These are phyloP conservation scores for Scomber colias DNA, from an alignment of 2,113 vertebrate species.

Conservation along the genomic window DNA sequence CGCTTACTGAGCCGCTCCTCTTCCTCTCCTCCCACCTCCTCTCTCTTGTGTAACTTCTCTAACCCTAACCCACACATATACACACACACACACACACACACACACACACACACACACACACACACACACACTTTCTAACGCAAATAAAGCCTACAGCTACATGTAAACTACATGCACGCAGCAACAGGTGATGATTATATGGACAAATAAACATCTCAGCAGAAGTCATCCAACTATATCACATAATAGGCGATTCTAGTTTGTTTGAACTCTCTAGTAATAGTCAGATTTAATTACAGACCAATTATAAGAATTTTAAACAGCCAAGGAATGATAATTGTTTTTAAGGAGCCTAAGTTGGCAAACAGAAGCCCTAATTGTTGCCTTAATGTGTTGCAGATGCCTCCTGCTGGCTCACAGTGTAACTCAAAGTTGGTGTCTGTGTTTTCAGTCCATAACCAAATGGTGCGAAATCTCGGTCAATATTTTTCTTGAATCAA, in stretches of 20 bases:
- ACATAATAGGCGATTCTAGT: no score
- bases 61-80: no score
- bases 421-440: not conserved
- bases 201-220: not conserved
- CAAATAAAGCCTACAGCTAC: not conserved
- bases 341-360: slow-evolving; percentile 31
- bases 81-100: not conserved
- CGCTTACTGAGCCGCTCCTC: slow-evolving; percentile 33
- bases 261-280: not conserved
- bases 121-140: not conserved
- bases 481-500: slow-evolving; percentile 32
- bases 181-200: not conserved
- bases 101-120: not conserved
- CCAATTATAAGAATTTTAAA: not conserved
- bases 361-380: slow-evolving; percentile 16
- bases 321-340: not conserved
- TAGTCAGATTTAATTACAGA: not conserved
- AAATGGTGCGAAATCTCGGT: slow-evolving; percentile 21
- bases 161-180: not conserved
- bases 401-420: slow-evolving; percentile 61
- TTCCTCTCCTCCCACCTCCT: slow-evolving; percentile 54
- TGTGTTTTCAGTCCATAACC: slow-evolving; percentile 25
- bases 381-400: slow-evolving; percentile 69
- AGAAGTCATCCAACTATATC: no score
- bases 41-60: slow-evolving; percentile 65